Base-by-base conservation (phyloP, 37 sponge, comb jelly and placozoan species). In the Halisarca cf. caerulea region DNA sequence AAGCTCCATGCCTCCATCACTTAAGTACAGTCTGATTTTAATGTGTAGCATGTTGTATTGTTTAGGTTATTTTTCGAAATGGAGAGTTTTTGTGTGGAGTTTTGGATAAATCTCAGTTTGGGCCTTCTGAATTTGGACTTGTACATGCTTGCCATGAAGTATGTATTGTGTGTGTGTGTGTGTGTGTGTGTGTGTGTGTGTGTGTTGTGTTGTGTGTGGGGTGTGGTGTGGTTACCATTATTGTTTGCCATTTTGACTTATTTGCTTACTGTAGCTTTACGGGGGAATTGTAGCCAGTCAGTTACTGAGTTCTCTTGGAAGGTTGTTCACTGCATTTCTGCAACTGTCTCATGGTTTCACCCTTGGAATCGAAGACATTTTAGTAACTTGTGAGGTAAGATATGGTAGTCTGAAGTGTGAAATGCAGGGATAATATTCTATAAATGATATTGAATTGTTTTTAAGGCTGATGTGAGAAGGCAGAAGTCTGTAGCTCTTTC, bases 1-100 rank as follows among this genome's bases (percentile, higher is more conserved):
- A 8, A 34, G 27, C 4, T 28, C 69, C 4, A 9, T 59, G 6
- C 60, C 9, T 59, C 25, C 3, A 27, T n/a, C n/a, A n/a, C n/a
- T n/a, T n/a, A n/a, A n/a, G n/a, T n/a, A n/a, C n/a, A n/a, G n/a
- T n/a, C n/a, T n/a, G n/a, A n/a, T n/a, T n/a, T 8, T 68, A 30
- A 68, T 25, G 69, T 68, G 35, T 1, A 68, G 3, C 15, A 61
- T 27, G 15, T 61, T 61, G 9, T 14, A 6, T 14, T 47, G 84
- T 72, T 0, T 40, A 98, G 92, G 96, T 98, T 27, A 81, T 98
- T 9, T 84, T 98, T 59, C 59, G 88, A 7, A 80, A 96, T 39
- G 98, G 98, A 32, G 94, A 98, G 55, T 83, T 98, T 32, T 40
- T 98, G 74, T 90, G 96, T 92, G 98, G 98, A 24, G 93, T 96